phyloP scores from a whole-genome alignment of 2,113 vertebrate genomes.

The Oreochromis niloticus region DNA sequence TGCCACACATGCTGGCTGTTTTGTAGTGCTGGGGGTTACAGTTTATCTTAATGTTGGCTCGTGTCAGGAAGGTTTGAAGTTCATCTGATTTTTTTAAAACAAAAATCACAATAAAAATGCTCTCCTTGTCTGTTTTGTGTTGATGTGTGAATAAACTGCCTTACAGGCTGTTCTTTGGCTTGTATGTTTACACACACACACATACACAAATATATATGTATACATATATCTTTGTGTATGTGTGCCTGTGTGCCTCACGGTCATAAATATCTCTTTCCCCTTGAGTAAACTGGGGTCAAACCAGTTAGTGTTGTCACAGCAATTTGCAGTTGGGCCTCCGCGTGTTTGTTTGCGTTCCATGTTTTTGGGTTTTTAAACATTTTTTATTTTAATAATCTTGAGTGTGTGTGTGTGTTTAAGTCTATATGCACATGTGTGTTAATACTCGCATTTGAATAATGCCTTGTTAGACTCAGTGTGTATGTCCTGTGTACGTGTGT shows the following conservation, averaged over 20 bases:
- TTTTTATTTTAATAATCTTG: background rate
- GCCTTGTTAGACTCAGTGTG: background rate
- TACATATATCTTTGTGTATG: background rate
- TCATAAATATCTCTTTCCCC: conserved; percentile 45
- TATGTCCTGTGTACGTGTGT: background rate
- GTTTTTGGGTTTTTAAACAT: conserved; percentile 2
- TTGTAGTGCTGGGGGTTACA: background rate
- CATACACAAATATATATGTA: background rate
- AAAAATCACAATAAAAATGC: background rate
- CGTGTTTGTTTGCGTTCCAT: conserved; percentile 50
- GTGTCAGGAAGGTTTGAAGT: background rate
- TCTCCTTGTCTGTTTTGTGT: background rate
- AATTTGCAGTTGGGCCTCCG: conserved; percentile 42
- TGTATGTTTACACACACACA: background rate
- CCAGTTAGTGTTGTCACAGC: conserved; percentile 63
- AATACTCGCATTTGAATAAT: conserved; percentile 2
- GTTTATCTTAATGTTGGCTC: background rate
- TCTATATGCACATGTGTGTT: background rate
- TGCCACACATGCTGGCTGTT: background rate
- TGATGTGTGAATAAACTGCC: background rate
- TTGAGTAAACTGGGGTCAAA: conserved; percentile 55
- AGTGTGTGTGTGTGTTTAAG: background rate
- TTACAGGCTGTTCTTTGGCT: background rate
- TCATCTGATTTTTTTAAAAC: background rate
- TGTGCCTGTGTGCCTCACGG: background rate